phyloP scores from a whole-genome alignment of 2,888 invertebrate genomes.

The Lycophotia porphyrea region DNA sequence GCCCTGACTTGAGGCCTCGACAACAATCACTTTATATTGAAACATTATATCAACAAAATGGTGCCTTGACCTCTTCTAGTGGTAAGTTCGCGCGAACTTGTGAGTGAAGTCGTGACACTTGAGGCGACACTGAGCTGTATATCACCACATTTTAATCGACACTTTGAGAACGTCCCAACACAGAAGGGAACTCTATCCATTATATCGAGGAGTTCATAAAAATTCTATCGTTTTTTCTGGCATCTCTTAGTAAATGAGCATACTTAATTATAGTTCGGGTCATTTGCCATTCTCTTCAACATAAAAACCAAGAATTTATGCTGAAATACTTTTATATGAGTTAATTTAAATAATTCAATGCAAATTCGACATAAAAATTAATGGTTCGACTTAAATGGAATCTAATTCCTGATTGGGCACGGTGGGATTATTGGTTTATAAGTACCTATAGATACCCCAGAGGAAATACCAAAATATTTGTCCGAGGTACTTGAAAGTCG shows the following conservation, averaged over 20 bases:
- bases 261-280: constrained; percentile 54
- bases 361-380: constrained; percentile 68
- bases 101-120: constrained; percentile 72
- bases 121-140: constrained; percentile 68
- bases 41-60: constrained; percentile 72
- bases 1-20: constrained; percentile 70
- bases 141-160: constrained; percentile 65
- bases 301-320: constrained; percentile 61
- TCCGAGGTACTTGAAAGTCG: constrained; percentile 42
- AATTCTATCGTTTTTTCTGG: constrained; percentile 33
- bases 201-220: constrained; percentile 39
- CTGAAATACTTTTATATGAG: constrained; percentile 56
- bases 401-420: constrained; percentile 62
- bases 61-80: constrained; percentile 73
- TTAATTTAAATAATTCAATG: constrained; percentile 65
- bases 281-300: constrained; percentile 56
- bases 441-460: constrained; percentile 44
- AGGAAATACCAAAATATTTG: constrained; percentile 56
- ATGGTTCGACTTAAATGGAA: constrained; percentile 60
- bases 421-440: constrained; percentile 62
- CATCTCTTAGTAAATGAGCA: constrained; percentile 45
- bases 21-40: constrained; percentile 75
- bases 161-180: constrained; percentile 57
- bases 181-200: constrained; percentile 35
- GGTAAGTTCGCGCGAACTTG: constrained; percentile 62